A percentile compares a stretch with the other conserved stretches of the same genome.
Evolutionary conservation across 2,888 invertebrate species (phyloP).

Genomic region (Plebejus melissa): DNA sequence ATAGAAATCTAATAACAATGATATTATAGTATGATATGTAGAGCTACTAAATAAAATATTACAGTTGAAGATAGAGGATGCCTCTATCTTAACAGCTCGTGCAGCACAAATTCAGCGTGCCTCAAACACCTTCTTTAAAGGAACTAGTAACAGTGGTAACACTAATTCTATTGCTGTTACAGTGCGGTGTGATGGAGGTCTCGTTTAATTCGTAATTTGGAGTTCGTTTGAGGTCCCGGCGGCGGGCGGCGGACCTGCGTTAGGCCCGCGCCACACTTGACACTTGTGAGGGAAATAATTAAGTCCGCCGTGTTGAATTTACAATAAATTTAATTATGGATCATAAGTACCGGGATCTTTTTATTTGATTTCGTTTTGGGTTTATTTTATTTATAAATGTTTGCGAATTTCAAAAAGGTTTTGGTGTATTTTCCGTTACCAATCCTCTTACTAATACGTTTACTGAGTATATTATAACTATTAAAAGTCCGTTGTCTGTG

Average conservation of each 20-base stretch:
- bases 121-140: no score
- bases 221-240: slow-evolving; percentile 58
- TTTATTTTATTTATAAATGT: background rate
- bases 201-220: slow-evolving; percentile 59
- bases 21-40: no score
- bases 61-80: no score
- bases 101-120: no score
- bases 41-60: no score
- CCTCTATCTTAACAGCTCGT: no score
- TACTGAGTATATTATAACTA: no score
- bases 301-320: slow-evolving; percentile 42
- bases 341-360: background rate
- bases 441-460: no score
- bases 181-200: slow-evolving; percentile 45
- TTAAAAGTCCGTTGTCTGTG: no score
- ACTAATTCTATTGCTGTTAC: background rate
- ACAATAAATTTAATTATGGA: slow-evolving; percentile 11
- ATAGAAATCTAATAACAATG: no score
- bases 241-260: slow-evolving; percentile 44
- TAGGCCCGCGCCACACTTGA: slow-evolving; percentile 46
- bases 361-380: background rate
- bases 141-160: background rate
- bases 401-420: no score
- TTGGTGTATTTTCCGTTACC: no score
- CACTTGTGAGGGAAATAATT: slow-evolving; percentile 55